Evolutionary conservation across 2,113 vertebrate genomes (phyloP).

Genomic region (Ailurus styani): DNA sequence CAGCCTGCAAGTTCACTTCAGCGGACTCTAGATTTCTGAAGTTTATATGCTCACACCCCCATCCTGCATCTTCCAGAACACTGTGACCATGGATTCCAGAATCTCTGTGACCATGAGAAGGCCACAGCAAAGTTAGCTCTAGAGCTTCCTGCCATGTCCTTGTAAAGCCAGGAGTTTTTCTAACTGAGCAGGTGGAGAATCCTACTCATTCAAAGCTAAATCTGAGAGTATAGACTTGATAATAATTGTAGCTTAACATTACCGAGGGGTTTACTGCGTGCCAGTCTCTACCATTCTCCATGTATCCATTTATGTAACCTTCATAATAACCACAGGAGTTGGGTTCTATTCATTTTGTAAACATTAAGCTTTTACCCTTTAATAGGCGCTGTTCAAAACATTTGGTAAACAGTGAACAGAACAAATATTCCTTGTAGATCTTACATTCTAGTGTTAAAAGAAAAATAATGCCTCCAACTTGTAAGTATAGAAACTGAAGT

Average conservation of each 20-base stretch:
- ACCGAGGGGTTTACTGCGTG: neutral
- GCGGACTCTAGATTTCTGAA: neutral
- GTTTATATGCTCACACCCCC: neutral
- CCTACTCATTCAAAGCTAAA: neutral
- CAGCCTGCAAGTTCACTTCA: neutral
- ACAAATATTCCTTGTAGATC: neutral
- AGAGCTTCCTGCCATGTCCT: neutral
- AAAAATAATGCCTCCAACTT: neutral
- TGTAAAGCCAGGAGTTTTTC: neutral
- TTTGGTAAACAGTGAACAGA: neutral
- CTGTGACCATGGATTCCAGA: neutral
- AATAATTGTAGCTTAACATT: neutral
- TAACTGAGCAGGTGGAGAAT: neutral
- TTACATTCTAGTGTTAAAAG: neutral
- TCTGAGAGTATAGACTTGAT: neutral
- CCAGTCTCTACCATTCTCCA: neutral
- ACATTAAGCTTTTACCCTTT: neutral
- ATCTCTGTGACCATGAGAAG: neutral
- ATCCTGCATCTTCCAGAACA: fast-evolving
- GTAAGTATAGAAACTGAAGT: neutral
- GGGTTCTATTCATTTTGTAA: neutral
- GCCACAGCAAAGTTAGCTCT: neutral
- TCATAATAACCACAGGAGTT: neutral
- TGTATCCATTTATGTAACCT: neutral
- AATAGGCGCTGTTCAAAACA: neutral